Evolutionary conservation across 2,797 vertebrate species (phyloP), one percentile per base, ranked within the genome.

Genomic region (Gobio occitaniae): DNA sequence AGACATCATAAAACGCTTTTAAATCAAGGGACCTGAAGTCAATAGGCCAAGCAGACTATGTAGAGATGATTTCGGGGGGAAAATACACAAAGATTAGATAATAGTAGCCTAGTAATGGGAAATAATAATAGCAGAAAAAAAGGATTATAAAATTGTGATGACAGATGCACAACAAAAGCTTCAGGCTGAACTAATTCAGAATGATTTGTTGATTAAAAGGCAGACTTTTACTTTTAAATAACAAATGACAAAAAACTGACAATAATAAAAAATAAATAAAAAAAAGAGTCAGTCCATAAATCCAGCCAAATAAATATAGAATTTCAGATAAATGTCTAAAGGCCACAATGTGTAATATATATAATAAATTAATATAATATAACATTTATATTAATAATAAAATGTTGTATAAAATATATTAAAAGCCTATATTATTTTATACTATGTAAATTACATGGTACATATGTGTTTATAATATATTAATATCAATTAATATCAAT

Each of bases 201-300:
- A 54, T 75, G 59, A 80, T 88, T 83, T 77, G 44, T 52, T 84
- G 76, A 88, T 80, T 80, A 86, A 44, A 52, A 69, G 0, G 9
- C 41, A 11, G 50, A 69, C 25, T 66, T 86, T 86, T 41, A 56
- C 54, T 61, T 41, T 61, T 66, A 78, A 25, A 71, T 25, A 86
- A 71, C 25, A 84, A 66, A 82, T 84, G 41, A 84, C 63, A 75
- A 16, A 70, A 68, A 84, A 68, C 19, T 36, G 48, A 63, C 77
- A 48, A 54, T 12, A 65, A 25, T 36, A 36, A 52, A 16, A 11
- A 69, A 41, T 21, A 82, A 75, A 82, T 36, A 44, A 29, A 38
- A 48, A 80, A 56, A 61, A 71, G 19, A 38, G 65, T 13, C 77
- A 75, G 13, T 29, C 11, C 52, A 44, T 48, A 69, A 54, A 63